Evolutionary conservation across 2,797 vertebrate genomes (phyloP), one percentile per base, ranked within the genome.

Genomic region (Tapirus indicus): DNA sequence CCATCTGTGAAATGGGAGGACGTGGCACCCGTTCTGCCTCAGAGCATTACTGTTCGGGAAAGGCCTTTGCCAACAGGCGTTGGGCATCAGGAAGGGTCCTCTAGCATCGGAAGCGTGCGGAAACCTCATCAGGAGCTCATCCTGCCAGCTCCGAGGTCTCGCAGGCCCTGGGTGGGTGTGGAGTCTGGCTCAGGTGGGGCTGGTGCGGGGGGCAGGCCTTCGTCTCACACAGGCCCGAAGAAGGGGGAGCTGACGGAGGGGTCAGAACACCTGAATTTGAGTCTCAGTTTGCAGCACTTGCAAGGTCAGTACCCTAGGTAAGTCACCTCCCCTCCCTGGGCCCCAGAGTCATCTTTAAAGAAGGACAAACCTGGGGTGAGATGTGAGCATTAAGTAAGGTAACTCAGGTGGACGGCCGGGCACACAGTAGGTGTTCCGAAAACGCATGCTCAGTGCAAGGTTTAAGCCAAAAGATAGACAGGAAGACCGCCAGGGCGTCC

Each of bases 91-190:
- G 35, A 74, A 60, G 27, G 35, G 32, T 16, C 49, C 7, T 0
- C 23, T 2, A 5, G 58, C 38, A 35, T 52, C 47, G 52, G 54
- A 71, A 77, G 17, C 0, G 0, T 18, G 21, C 0, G 41, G 21
- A 77, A 58, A n/a, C 21, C 18, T 58, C n/a, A 6, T 2, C 14
- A 38, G 72, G 52, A 49, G 17, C 10, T 83, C 68, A 0, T 12
- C 47, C 49, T 11, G 7, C 9, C n/a, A 7, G 4, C 69, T 68
- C 41, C 0, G 1, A 16, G 21, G 17, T 25, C 25, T 69, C 49
- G 12, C 2, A 1, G 71, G 47, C 35, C 58, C 64, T 18, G 5
- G 0, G 14, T 3, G 20, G 12, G 8, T 16, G 2, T 71, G 49
- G 52, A 2, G 2, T 23, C 47, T 5, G 23, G 9, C 47, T 93